Base-by-base conservation (phyloP, 2,888 invertebrate genomes). In the Tenthredo mesomela region DNA sequence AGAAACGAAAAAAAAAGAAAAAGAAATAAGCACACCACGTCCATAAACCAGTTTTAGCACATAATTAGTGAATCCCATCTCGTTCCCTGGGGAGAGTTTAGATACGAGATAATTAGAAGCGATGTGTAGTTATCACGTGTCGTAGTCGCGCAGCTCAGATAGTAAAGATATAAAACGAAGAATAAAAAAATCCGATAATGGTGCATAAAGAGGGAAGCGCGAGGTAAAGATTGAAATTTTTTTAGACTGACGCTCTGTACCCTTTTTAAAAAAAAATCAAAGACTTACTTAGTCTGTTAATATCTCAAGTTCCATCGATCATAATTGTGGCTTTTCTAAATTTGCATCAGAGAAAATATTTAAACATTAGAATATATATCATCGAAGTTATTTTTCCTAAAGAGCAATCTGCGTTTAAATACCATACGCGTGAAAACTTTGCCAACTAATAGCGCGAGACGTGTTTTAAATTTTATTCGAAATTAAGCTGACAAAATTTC, bases 1-100 rank as follows among this genome's bases (percentile, higher is more conserved):
- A 50, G 3, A 61, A 29, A n/a, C 1, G 10, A 21, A 61, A 58
- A 58, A 3, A 58, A 25, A n/a, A 6, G 9, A 33, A 10, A 18
- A n/a, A 6, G 10, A 58, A 58, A 58, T 4, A 21, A 29, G 9
- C 2, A 25, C n/a, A 43, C 73, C 73, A 43, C 58, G 58, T 80
- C 61, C 78, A 80, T 80, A 80, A 80, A 80, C 80, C 80, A 80
- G 80, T 80, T 80, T 80, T 80, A 80, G 80, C 80, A 80, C 58
- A 80, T 80, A 80, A 80, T 80, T 80, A 80, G 61, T 50, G 80
- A 61, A 80, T 80, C 80, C 80, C 80, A 61, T 80, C 50, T 61
- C 37, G 40, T 80, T 58, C 80, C 80, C 58, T 21, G 80, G 80
- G 40, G 80, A 37, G 80, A 80, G 58, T 80, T 80, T 80, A 80